Evolutionary conservation across 2,888 invertebrate species (phyloP).

Genomic region (Quadroppia sp.): DNA sequence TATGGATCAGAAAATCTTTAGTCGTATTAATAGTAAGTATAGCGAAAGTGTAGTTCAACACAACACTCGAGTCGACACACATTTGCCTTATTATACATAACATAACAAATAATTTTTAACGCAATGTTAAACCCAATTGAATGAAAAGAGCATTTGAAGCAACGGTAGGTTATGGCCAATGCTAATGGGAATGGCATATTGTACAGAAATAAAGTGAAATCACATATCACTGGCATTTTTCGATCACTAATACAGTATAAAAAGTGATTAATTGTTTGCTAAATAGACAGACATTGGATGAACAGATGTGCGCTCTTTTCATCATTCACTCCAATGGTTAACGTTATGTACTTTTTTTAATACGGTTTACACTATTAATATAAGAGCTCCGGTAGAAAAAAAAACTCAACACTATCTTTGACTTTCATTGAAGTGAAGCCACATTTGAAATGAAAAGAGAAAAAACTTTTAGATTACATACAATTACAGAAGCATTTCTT

Average conservation of each 20-base stretch:
- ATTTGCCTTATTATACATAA: neutral
- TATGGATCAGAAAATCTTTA: neutral
- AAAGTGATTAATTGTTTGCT: conserved; percentile 30
- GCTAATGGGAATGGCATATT: no score
- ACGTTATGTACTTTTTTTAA: no score
- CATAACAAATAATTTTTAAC: no score
- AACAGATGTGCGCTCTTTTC: conserved; percentile 24
- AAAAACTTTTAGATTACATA: conserved; percentile 1
- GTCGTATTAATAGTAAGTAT: neutral
- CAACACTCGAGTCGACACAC: neutral
- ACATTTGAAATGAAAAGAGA: neutral
- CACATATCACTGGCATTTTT: neutral
- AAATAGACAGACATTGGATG: conserved; percentile 22
- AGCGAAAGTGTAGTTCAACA: neutral
- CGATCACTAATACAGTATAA: neutral
- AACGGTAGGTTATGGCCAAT: no score
- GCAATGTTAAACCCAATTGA: no score
- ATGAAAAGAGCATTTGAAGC: no score
- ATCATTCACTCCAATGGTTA: neutral
- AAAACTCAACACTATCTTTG: no score
- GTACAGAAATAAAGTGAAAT: neutral
- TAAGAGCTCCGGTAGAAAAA: no score
- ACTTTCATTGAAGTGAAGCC: no score
- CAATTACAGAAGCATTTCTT: conserved; percentile 21
- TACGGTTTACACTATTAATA: no score